Conservation (phyloP, 1,140 invertebrate genomes). For the Sitobion miscanthi region DNA sequence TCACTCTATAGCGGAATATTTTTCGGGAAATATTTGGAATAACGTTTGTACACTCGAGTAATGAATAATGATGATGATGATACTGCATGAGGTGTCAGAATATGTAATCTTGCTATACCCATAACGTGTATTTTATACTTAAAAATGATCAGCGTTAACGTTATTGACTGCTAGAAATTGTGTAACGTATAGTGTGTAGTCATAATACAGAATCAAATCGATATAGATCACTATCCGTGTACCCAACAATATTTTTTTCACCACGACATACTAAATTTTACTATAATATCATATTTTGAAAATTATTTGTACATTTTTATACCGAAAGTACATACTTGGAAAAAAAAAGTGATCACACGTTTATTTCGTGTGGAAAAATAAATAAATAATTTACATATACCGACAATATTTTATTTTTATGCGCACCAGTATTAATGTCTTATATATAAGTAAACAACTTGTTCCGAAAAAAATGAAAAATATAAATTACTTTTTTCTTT, state of each 20-base stretch:
- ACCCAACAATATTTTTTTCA: neutral
- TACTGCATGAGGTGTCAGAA: neutral
- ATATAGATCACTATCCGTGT: neutral
- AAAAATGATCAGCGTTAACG: neutral
- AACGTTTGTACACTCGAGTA: neutral
- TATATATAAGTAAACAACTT: neutral
- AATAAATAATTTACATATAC: neutral
- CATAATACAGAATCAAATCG: neutral
- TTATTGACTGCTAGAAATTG: neutral
- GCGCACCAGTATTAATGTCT: neutral
- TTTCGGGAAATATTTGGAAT: neutral
- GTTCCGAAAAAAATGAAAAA: neutral
- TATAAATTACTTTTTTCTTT: conserved; percentile 15
- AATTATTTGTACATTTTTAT: neutral
- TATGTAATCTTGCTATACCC: too few relatives aligned
- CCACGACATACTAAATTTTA: neutral
- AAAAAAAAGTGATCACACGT: neutral
- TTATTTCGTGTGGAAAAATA: neutral
- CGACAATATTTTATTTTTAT: conserved; percentile 8
- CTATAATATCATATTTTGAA: neutral
- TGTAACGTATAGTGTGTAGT: neutral
- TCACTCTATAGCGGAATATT: neutral
- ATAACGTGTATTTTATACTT: neutral
- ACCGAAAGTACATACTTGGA: neutral
- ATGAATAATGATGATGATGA: conserved; percentile 7